Evolutionary conservation across 2,888 invertebrate genomes (phyloP), one percentile per base, ranked within the genome.

Genomic region (Diadromus collaris): DNA sequence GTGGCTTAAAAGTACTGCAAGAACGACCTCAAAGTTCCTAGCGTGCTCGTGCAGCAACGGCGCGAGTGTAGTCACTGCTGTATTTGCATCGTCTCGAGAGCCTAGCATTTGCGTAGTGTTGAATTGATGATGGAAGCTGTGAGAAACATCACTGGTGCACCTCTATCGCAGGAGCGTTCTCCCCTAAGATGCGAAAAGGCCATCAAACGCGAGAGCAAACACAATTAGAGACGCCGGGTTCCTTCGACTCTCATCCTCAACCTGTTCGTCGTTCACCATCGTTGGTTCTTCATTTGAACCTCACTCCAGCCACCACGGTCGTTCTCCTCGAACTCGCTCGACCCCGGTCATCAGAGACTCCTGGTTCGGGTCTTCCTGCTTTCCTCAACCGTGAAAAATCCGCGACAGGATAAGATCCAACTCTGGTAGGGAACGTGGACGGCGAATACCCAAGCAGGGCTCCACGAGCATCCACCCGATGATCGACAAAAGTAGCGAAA

Each of bases 201-300:
- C n/a, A 82, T 85, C 85, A 83, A 86, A 84, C 82, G 80, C 84
- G 78, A 85, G 85, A 86, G 87, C 85, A 87, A 88, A 88, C 83
- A 87, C 87, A 88, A 88, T 88, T 88, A 88, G 86, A 85, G 83
- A 83, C 84, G 82, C 76, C 79, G 76, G 2, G 54, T 6, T 38
- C 46, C 19, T 48, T 48, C 48, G 2, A 48, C 9, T n/a, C 46
- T 16, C n/a, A 16, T 44, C 44, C 7, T 48, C 48, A 19, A 48
- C 48, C 21, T 21, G 3, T 21, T 24, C 51, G 13, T 24, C 13
- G 48, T 9, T 19, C 21, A 9, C 48, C 24, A 4, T 6, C 27
- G 56, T 24, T 27, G n/a, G 16, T 29, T 56, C 7, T 56, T 16
- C 56, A 27, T 32, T 16, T n/a, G 16, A 7, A 27, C 27, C 9